phyloP scores from a whole-genome alignment of 2,797 vertebrate genomes.

The Amblyopsis hoosieri region DNA sequence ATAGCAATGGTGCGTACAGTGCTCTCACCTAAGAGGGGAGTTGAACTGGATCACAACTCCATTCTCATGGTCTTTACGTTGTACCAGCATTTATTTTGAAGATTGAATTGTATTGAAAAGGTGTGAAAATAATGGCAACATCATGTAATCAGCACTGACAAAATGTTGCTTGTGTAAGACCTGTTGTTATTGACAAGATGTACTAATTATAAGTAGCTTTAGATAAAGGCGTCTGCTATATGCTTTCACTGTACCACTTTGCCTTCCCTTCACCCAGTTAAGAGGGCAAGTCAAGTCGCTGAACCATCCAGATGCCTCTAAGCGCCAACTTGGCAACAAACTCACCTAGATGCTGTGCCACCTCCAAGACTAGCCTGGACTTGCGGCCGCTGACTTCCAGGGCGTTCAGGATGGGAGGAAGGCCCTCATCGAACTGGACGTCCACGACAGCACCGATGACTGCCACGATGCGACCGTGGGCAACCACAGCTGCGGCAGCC shows the following conservation, averaged over 20 bases:
- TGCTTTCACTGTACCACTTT: no score
- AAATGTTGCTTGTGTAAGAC: no score
- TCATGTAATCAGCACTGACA: no score
- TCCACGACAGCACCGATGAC: slow-evolving; percentile 97
- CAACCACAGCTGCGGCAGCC: slow-evolving; percentile 69
- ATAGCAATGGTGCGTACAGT: slow-evolving; percentile 97
- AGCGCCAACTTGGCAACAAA: not conserved
- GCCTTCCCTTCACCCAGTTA: no score
- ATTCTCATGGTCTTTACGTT: no score
- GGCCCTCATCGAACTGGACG: slow-evolving; percentile 94
- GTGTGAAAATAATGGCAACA: no score
- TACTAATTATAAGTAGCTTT: no score
- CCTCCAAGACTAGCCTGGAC: slow-evolving; percentile 91
- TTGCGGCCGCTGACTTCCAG: slow-evolving; percentile 92
- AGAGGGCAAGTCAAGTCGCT: no score
- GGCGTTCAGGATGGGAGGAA: slow-evolving; percentile 96
- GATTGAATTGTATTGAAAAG: no score
- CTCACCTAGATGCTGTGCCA: slow-evolving; percentile 89
- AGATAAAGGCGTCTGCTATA: no score
- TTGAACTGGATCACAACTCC: not conserved
- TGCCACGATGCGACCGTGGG: slow-evolving; percentile 87
- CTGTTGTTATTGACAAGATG: no score
- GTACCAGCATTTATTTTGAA: no score
- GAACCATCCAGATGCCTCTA: not conserved
- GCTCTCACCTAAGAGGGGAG: slow-evolving; percentile 83